Conservation (phyloP, 2,797 vertebrate genomes). For the Myotis pilosus region DNA sequence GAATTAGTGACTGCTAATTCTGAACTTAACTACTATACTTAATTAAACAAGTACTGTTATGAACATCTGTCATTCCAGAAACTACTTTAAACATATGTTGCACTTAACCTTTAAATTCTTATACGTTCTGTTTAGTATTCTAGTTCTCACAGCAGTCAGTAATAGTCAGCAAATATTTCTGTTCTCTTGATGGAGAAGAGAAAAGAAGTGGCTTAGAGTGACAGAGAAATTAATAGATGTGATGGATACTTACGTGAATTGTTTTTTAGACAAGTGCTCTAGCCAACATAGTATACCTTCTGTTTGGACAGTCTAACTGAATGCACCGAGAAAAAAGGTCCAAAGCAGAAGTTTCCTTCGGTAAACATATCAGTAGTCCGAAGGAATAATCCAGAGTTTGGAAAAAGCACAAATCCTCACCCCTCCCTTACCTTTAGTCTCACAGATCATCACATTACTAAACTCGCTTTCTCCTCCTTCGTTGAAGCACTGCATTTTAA, state of each 20-base stretch:
- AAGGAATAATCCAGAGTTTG: not conserved
- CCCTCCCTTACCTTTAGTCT: conserved; percentile 92
- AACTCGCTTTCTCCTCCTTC: conserved; percentile 94
- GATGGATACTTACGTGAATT: not conserved
- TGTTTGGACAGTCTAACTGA: not conserved
- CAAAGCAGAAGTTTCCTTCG: not conserved
- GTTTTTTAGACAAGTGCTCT: not conserved
- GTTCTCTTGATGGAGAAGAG: not conserved
- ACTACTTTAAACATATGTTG: not conserved
- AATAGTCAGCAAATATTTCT: conserved; percentile 12
- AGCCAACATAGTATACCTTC: not conserved
- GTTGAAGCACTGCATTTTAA: conserved; percentile 98
- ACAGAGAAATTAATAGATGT: not conserved
- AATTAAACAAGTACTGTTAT: not conserved
- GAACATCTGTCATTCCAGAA: not conserved
- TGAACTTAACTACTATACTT: not conserved
- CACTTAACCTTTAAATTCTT: not conserved
- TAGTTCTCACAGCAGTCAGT: not conserved
- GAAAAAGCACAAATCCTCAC: not conserved
- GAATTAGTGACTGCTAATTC: not conserved
- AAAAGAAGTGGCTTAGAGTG: not conserved
- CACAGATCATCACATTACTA: conserved; percentile 99
- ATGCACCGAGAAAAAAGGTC: not conserved
- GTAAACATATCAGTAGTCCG: not conserved
- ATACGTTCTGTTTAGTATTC: not conserved